phyloP scores from a whole-genome alignment of 2,888 invertebrate genomes.

The Agrochola circellaris region DNA sequence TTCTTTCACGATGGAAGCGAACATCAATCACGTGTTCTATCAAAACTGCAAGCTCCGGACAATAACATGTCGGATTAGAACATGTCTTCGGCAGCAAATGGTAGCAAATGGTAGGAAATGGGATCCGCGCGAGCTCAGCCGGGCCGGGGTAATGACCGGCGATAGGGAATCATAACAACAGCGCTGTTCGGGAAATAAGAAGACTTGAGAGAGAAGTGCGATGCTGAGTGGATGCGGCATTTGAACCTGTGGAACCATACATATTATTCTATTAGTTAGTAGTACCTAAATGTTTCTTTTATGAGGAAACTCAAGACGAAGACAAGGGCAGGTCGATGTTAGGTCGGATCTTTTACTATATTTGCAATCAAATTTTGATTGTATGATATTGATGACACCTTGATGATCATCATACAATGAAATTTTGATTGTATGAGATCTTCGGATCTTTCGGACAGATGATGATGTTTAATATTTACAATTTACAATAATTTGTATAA shows the following conservation, averaged over 20 bases:
- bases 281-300: not conserved
- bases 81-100: slow-evolving; percentile 63
- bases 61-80: slow-evolving; percentile 62
- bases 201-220: slow-evolving; percentile 37
- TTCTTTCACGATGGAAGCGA: slow-evolving; percentile 15
- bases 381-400: no score
- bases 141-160: slow-evolving; percentile 68
- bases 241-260: not conserved
- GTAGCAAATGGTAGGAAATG: slow-evolving; percentile 67
- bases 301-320: not conserved
- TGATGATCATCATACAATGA: no score
- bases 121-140: slow-evolving; percentile 61
- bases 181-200: slow-evolving; percentile 72
- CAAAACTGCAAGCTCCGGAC: slow-evolving; percentile 58
- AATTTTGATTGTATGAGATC: no score
- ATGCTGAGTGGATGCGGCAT: slow-evolving; percentile 40
- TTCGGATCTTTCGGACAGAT: no score
- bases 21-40: slow-evolving; percentile 48
- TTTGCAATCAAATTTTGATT: no score
- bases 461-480: no score
- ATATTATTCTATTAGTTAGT: not conserved
- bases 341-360: not conserved
- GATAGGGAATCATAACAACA: slow-evolving; percentile 74
- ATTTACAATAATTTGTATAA: no score
- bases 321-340: not conserved